Evolutionary conservation across 92 coral and sea anemone genomes (phyloP).

Genomic region (Micromussa lordhowensis): DNA sequence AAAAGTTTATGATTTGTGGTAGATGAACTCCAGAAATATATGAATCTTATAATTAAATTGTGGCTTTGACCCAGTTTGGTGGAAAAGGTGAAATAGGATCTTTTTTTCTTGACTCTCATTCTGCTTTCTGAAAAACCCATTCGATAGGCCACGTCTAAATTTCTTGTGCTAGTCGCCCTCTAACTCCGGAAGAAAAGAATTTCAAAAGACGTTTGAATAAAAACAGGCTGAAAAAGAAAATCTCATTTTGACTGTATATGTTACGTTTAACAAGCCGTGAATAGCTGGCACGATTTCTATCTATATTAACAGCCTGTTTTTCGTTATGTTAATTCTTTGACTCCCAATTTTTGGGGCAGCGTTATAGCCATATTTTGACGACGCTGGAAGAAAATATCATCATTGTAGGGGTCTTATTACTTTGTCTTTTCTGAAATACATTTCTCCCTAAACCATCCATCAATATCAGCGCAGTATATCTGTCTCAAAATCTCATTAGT

Average conservation of each 20-base stretch:
- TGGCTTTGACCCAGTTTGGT: slow-evolving; percentile 16
- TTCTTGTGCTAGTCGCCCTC: too few relatives aligned
- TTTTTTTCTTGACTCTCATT: slow-evolving; percentile 2
- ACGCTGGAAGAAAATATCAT: too few relatives aligned
- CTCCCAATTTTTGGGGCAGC: background rate
- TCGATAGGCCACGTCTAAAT: too few relatives aligned
- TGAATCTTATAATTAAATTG: slow-evolving; percentile 11
- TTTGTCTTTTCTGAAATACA: too few relatives aligned
- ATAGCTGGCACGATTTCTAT: slow-evolving; percentile 9
- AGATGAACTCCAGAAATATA: background rate
- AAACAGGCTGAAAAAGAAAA: background rate
- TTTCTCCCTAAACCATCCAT: too few relatives aligned
- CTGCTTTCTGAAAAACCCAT: too few relatives aligned
- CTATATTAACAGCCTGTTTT: background rate
- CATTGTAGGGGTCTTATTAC: too few relatives aligned
- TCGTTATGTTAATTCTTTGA: slow-evolving; percentile 1
- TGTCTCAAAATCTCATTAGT: slow-evolving; percentile 1
- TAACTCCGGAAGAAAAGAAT: too few relatives aligned
- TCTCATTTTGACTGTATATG: background rate
- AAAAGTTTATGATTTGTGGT: slow-evolving; percentile 15
- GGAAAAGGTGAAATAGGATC: slow-evolving; percentile 9
- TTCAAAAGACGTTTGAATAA: background rate
- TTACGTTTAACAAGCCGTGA: background rate
- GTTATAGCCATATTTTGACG: background rate
- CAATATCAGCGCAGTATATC: slow-evolving; percentile 8